phyloP scores from a whole-genome alignment of 2,888 invertebrate genomes.

The Drosophila aldrichi region DNA sequence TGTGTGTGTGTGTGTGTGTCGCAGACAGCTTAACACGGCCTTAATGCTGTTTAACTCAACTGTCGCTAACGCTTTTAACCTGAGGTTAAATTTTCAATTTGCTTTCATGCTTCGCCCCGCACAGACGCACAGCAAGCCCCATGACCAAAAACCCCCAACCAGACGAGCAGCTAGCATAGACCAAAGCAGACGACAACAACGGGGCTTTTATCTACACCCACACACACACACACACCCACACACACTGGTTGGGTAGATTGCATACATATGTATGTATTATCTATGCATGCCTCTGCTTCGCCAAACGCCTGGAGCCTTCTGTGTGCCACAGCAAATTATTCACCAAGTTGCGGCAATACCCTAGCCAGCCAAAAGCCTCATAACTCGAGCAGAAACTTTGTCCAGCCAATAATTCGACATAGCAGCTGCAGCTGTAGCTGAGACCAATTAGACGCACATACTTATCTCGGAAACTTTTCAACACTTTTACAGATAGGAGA shows the following conservation, averaged over 20 bases:
- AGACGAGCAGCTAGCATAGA: slow-evolving; percentile 16
- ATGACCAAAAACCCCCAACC: slow-evolving; percentile 32
- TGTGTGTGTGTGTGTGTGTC: slow-evolving; percentile 13
- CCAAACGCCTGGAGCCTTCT: slow-evolving; percentile 63
- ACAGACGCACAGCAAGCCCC: slow-evolving; percentile 47
- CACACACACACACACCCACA: slow-evolving; percentile 10
- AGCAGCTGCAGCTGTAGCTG: slow-evolving; percentile 1
- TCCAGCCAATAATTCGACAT: not conserved
- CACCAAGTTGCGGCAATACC: slow-evolving; percentile 57
- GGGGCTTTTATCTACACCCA: slow-evolving; percentile 49
- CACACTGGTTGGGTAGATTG: slow-evolving; percentile 21
- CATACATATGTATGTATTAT: slow-evolving; percentile 45
- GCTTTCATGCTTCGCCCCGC: slow-evolving; percentile 59
- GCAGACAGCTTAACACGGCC: slow-evolving; percentile 76
- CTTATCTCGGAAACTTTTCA: not conserved
- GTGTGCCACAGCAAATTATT: slow-evolving; percentile 66
- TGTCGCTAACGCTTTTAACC: slow-evolving; percentile 79
- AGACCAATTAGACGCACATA: slow-evolving; percentile 2
- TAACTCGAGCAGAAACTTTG: slow-evolving; percentile 11
- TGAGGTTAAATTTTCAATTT: slow-evolving; percentile 81
- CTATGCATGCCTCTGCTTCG: slow-evolving; percentile 54
- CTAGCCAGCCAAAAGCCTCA: slow-evolving; percentile 24
- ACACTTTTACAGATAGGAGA: not conserved
- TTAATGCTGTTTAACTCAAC: slow-evolving; percentile 78
- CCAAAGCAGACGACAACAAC: slow-evolving; percentile 46